Evolutionary conservation across 2,113 vertebrate species (phyloP).

Genomic region (Clarias magur): DNA sequence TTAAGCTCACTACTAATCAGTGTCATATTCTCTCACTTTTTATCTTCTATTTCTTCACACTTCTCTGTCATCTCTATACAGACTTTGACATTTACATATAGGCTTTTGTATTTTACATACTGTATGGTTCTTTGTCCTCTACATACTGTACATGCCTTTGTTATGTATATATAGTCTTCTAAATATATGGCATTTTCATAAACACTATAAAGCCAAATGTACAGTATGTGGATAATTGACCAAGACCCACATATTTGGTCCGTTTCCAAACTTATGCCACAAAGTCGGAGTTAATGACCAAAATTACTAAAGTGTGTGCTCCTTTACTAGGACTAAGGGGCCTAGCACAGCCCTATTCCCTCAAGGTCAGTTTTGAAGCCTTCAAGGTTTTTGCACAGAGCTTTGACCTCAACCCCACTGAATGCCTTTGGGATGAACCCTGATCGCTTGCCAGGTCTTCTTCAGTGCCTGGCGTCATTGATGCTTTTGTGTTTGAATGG

Average conservation of each 20-base stretch:
- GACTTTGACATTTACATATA: neutral
- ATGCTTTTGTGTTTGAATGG: neutral
- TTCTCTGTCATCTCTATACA: neutral
- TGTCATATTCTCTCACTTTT: conserved; percentile 37
- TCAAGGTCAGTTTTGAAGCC: neutral
- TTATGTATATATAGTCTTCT: neutral
- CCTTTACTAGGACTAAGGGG: neutral
- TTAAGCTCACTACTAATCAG: conserved; percentile 61
- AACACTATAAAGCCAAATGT: neutral
- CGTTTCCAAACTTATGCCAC: neutral
- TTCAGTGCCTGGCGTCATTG: neutral
- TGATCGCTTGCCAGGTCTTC: neutral
- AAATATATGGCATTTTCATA: too few relatives aligned
- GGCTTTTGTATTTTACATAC: neutral
- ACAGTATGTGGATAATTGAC: neutral
- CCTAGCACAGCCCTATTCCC: neutral
- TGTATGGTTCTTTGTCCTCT: neutral
- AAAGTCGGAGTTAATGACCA: neutral
- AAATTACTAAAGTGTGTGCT: neutral
- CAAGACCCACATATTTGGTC: neutral
- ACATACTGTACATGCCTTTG: neutral
- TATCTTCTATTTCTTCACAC: conserved; percentile 39
- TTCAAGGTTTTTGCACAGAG: neutral
- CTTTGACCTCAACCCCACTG: neutral
- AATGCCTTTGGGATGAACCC: neutral